Base-by-base conservation (phyloP, 2,113 vertebrate genomes). In the Neolamprologus modestus region DNA sequence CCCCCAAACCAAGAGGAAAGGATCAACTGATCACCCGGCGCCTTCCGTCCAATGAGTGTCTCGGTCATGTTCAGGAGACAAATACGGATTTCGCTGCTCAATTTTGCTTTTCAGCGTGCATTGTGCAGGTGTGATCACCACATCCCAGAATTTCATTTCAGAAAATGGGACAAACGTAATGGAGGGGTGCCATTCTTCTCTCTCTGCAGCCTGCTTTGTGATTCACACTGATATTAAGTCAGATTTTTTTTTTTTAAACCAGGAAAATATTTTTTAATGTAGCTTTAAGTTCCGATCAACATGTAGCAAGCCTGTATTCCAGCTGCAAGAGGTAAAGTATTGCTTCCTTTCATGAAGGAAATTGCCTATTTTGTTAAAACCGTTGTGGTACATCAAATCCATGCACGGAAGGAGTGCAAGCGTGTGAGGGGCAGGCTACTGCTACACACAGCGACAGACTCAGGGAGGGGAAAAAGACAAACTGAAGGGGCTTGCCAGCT, bases 281-380 rank as follows among this genome's bases (percentile, higher is more conserved):
- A 53, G 33, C 37, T 91, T 81, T 66, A 83, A 88, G 71, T 85
- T 76, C 8, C 40, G 80, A 89, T 81, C 40, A 80, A 79, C 59
- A 87, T 50, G 84, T 86, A 59, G 35, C 53, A 87, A 78, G 47
- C 24, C 66, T 16, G 83, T 33, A 24, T 84, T 59, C 54, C 82
- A 73, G 88, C 84, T 88, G 83, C 80, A 59, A 14, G 16, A 24
- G 26, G 37, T 11, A 83, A 87, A 85, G 91, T 88, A 89, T 91
- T 91, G 83, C 89, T 91, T 92, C 89, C 89, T 94, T 92, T 93
- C 90, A 93, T 85, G 85, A 42, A 73, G 84, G 86, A 94, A 94
- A 94, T 92, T 90, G 91, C 79, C 89, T 82, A 84, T 94, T 92
- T 93, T 92, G 63, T 93, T 88, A 95, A 92, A 78, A 95, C 57